These are phyloP conservation scores for Pipistrellus nathusii DNA, from an alignment of 2,797 vertebrate species.

Conservation along the genomic window DNA sequence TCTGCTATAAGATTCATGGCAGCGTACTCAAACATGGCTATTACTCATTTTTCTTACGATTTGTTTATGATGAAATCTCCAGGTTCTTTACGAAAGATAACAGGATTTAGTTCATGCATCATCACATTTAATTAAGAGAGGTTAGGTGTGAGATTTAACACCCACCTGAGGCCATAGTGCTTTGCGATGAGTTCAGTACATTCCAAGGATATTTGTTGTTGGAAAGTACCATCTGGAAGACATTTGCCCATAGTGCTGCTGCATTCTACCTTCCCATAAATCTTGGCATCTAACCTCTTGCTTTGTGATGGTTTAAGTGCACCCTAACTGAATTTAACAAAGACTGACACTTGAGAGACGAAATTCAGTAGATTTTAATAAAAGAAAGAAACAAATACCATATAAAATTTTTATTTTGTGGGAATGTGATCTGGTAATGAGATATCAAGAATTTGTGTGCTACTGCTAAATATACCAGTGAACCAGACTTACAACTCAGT, in stretches of 20 bases:
- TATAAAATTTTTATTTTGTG: constrained; percentile 55
- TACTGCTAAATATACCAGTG: constrained; percentile 16
- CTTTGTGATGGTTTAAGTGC: constrained; percentile 39
- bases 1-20: constrained; percentile 45
- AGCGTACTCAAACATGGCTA: constrained; percentile 13
- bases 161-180: background rate
- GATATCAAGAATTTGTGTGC: constrained; percentile 54
- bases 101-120: constrained; percentile 41
- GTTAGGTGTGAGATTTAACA: constrained; percentile 29
- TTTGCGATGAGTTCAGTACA: constrained; percentile 33
- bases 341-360: constrained; percentile 32
- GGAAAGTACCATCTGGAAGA: constrained; percentile 66
- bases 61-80: constrained; percentile 28
- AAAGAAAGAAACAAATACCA: background rate
- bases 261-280: constrained; percentile 69
- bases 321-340: constrained; percentile 54
- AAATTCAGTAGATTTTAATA: constrained; percentile 54
- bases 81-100: constrained; percentile 44
- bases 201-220: constrained; percentile 64
- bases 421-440: constrained; percentile 35
- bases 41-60: constrained; percentile 43
- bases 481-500: constrained; percentile 1
- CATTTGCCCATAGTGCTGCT: constrained; percentile 31
- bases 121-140: constrained; percentile 51
- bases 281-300: constrained; percentile 59